Conservation (phyloP, 2,888 invertebrate genomes). For the Apamea epomidion region DNA sequence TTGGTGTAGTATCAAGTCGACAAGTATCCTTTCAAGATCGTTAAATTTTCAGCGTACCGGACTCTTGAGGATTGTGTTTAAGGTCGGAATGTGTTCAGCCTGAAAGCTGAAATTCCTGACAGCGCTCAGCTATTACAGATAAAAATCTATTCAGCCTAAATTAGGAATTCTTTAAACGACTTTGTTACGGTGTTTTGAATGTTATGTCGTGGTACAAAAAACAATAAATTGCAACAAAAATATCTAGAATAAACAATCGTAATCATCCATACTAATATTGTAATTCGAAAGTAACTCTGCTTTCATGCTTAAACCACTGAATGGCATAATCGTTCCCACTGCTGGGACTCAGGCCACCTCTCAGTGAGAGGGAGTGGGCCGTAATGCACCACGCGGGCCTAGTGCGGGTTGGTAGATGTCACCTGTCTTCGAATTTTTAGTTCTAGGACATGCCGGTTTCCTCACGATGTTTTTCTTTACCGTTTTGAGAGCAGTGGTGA, state of each 20-base stretch:
- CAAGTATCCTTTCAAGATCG: not conserved
- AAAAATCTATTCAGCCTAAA: not conserved
- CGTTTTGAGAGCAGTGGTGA: too few relatives aligned
- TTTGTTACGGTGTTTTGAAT: not conserved
- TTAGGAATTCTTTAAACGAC: not conserved
- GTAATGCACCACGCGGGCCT: too few relatives aligned
- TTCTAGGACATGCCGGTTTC: too few relatives aligned
- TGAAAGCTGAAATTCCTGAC: slow-evolving; percentile 5
- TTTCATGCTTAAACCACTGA: too few relatives aligned
- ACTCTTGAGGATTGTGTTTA: slow-evolving; percentile 6
- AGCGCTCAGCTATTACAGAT: not conserved
- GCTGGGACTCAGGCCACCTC: too few relatives aligned
- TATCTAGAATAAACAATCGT: not conserved
- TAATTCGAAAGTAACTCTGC: too few relatives aligned
- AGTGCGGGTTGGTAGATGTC: too few relatives aligned
- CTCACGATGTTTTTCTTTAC: too few relatives aligned
- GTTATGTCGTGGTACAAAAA: not conserved
- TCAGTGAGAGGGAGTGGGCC: too few relatives aligned
- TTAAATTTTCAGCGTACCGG: slow-evolving; percentile 8
- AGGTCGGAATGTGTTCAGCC: not conserved
- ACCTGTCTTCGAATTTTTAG: too few relatives aligned
- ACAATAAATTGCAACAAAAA: not conserved
- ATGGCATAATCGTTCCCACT: too few relatives aligned
- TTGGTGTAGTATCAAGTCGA: slow-evolving; percentile 7
- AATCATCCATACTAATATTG: too few relatives aligned